Percentiles rank a stretch among this genome's conserved stretches.
phyloP scores from a whole-genome alignment of 2,888 invertebrate genomes.

The Orthosia gracilis region DNA sequence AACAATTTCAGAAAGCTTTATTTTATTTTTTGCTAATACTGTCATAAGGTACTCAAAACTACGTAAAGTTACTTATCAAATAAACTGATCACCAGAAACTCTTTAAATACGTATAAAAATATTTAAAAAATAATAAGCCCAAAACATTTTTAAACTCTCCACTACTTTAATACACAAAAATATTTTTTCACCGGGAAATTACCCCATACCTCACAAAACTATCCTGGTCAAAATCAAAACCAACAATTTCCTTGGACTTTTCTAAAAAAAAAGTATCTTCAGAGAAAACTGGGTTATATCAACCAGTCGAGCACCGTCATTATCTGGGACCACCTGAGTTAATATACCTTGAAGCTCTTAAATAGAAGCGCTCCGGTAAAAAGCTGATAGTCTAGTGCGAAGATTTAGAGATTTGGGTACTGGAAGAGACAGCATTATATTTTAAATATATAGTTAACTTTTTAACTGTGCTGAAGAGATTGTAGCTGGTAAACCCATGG shows the following conservation, averaged over 20 bases:
- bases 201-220: not conserved
- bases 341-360: slow-evolving; percentile 48
- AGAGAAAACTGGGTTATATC: slow-evolving; percentile 62
- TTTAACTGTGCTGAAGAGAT: too few species aligned
- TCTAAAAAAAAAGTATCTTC: slow-evolving; percentile 33
- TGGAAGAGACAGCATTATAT: not conserved
- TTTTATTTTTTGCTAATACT: too few species aligned
- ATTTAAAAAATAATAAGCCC: too few species aligned
- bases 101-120: not conserved
- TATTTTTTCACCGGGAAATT: not conserved
- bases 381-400: slow-evolving; percentile 47
- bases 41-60: too few species aligned
- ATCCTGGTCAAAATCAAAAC: slow-evolving; percentile 7
- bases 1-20: too few species aligned
- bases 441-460: too few species aligned
- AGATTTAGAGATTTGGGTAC: slow-evolving; percentile 16
- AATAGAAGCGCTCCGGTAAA: slow-evolving; percentile 57
- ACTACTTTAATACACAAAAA: too few species aligned
- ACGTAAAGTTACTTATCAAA: too few species aligned
- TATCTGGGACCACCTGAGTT: slow-evolving; percentile 57
- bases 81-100: not conserved
- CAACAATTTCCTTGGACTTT: slow-evolving; percentile 22
- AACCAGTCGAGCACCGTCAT: slow-evolving; percentile 57
- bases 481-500: too few species aligned
- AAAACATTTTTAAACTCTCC: too few species aligned